phyloP scores from a whole-genome alignment of 2,113 vertebrate genomes.

The Clupea harengus region DNA sequence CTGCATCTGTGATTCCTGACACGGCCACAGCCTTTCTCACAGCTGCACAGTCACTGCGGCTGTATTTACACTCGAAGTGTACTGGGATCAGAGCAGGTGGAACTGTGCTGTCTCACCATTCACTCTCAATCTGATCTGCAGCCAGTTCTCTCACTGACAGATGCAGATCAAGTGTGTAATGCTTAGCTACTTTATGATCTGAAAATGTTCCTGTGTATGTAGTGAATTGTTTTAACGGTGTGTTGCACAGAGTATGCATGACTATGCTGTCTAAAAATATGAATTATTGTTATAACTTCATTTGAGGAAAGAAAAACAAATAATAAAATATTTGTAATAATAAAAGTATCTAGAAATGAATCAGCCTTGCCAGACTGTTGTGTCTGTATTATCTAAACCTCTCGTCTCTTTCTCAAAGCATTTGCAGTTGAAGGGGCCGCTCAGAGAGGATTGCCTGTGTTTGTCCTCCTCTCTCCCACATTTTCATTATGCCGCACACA shows the following conservation, averaged over 20 bases:
- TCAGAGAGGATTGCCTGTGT: neutral
- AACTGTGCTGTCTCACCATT: conserved; percentile 43
- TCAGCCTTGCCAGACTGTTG: neutral
- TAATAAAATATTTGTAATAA: too few relatives aligned
- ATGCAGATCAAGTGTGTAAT: conserved; percentile 31
- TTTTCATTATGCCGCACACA: conserved; percentile 18
- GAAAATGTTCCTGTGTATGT: neutral
- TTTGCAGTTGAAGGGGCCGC: neutral
- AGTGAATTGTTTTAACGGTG: neutral
- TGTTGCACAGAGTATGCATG: neutral
- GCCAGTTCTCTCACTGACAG: conserved; percentile 29
- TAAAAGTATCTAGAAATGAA: neutral
- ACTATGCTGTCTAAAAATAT: neutral
- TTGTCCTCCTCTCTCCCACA: neutral
- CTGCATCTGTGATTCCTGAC: conserved; percentile 36
- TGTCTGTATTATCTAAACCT: neutral
- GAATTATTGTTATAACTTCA: neutral
- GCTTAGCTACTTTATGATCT: neutral
- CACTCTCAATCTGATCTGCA: conserved; percentile 33
- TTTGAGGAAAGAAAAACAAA: neutral
- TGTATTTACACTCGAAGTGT: conserved; percentile 19
- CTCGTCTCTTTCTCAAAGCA: neutral
- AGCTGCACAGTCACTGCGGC: conserved; percentile 39
- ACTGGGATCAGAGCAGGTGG: conserved; percentile 27
- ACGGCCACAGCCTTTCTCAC: conserved; percentile 22